These are phyloP conservation scores for Pygathrix nemaeus DNA, from an alignment of 2,113 vertebrate species.

Conservation along the genomic window DNA sequence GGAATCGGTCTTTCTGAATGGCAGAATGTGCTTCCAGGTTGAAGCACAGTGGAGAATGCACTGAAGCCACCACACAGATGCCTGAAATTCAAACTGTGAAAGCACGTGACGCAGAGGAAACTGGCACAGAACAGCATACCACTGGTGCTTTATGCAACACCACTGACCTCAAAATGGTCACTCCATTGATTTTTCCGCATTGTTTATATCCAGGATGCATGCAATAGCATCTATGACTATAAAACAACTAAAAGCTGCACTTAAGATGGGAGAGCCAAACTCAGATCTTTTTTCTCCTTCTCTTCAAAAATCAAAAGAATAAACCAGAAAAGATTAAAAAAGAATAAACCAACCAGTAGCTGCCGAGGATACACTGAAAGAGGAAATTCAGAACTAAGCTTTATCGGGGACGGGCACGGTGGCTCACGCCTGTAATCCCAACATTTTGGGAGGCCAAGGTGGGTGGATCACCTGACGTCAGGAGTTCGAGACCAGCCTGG, in stretches of 20 bases:
- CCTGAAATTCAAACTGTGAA: accelerated
- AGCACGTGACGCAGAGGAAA: background rate
- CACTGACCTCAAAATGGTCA: background rate
- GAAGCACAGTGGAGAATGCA: background rate
- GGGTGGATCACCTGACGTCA: too few relatives aligned
- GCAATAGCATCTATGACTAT: background rate
- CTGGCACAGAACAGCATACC: background rate
- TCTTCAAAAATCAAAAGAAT: background rate
- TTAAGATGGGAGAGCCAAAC: background rate
- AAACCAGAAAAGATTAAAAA: background rate
- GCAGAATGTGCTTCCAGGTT: too few relatives aligned
- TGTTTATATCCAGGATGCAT: background rate
- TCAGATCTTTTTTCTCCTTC: background rate
- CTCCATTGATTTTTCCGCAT: accelerated
- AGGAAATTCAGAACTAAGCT: background rate
- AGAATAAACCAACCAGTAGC: background rate
- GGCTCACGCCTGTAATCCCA: too few relatives aligned
- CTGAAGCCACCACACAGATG: background rate
- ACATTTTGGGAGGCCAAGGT: too few relatives aligned
- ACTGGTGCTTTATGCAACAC: background rate
- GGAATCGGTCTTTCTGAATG: background rate
- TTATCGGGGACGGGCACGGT: background rate
- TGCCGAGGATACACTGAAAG: background rate
- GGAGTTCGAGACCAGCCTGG: too few relatives aligned
- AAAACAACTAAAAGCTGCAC: background rate